Evolutionary conservation across 2,888 invertebrate genomes (phyloP).

Genomic region (Hyalella azteca): DNA sequence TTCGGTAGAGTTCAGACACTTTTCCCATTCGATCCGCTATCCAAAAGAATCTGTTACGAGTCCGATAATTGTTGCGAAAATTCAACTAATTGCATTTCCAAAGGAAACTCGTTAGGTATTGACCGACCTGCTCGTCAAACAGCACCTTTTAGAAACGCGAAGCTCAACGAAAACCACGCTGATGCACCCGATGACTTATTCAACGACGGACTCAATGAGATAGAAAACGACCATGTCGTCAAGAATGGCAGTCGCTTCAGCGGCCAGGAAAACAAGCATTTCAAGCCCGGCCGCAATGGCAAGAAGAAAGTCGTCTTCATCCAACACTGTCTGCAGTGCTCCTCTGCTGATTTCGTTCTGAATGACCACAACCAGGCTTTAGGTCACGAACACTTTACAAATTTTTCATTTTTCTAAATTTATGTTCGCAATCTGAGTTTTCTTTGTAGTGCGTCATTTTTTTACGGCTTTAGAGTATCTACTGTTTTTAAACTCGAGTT

Average conservation of each 20-base stretch:
- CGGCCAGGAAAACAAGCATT: slow-evolving; percentile 68
- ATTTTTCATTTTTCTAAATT: no score
- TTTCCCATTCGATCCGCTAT: no score
- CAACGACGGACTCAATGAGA: background rate
- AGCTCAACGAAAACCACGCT: background rate
- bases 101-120: no score
- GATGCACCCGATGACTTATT: background rate
- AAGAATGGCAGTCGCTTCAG: slow-evolving; percentile 66
- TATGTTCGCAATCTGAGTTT: no score
- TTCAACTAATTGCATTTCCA: no score
- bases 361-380: slow-evolving; percentile 73
- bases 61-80: no score
- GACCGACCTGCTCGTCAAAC: background rate
- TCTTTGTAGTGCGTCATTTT: no score
- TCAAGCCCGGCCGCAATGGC: slow-evolving; percentile 61
- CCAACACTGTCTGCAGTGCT: slow-evolving; percentile 72
- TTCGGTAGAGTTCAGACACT: no score
- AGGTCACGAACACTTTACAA: no score
- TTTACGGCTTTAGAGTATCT: no score
- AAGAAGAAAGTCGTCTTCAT: slow-evolving; percentile 66
- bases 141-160: background rate
- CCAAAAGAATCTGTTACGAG: no score
- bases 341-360: slow-evolving; percentile 76
- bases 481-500: no score
- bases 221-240: background rate